A percentile compares a stretch with the other conserved stretches of the same genome.
These are phyloP conservation scores for Gandaritis pyraliata DNA, from an alignment of 2,888 invertebrate species.

Conservation along the genomic window DNA sequence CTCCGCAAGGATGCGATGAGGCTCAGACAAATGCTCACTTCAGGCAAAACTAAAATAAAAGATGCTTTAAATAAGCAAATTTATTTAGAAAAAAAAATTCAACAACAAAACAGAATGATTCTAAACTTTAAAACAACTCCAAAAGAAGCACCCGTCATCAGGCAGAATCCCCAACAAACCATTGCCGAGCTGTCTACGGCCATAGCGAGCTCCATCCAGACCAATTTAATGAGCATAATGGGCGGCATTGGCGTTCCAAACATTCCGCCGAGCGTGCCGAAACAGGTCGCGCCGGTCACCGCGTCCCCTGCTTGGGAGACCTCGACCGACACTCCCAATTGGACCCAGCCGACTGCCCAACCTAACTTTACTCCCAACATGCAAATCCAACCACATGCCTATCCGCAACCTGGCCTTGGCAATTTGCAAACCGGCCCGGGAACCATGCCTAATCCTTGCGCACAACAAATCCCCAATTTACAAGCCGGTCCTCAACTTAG, in stretches of 20 bases:
- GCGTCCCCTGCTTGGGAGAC: not conserved
- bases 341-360: conserved; percentile 3
- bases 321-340: not conserved
- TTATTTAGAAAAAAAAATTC: not conserved
- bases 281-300: not conserved
- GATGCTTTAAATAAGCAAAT: not conserved
- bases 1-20: not conserved
- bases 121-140: not conserved
- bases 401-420: not conserved
- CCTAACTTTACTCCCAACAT: not conserved
- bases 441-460: not conserved
- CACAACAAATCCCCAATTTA: not conserved
- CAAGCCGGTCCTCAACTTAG: not conserved
- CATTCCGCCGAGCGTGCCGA: not conserved
- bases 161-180: not conserved
- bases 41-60: not conserved
- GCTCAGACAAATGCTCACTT: not conserved
- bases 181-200: not conserved
- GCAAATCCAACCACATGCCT: not conserved
- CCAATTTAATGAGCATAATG: conserved; percentile 1
- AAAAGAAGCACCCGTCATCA: not conserved
- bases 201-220: conserved; percentile 9
- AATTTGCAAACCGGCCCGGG: conserved; percentile 1
- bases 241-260: not conserved
- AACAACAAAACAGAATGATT: not conserved